These are phyloP conservation scores for Alcis repandata DNA, from an alignment of 2,888 invertebrate species.

Conservation along the genomic window DNA sequence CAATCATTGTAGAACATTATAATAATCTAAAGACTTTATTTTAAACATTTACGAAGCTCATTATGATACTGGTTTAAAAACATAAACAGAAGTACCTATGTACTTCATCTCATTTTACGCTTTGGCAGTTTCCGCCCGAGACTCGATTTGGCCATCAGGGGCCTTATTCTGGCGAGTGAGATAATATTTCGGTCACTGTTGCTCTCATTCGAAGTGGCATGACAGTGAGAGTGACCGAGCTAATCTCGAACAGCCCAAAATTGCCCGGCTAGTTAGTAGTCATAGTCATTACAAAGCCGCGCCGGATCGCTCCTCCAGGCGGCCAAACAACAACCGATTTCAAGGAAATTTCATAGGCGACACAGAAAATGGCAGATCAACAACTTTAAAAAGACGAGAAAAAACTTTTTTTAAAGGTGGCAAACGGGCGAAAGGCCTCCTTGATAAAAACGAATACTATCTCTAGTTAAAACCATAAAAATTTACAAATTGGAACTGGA, in stretches of 20 bases:
- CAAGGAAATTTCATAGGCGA: constrained; percentile 70
- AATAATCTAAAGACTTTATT: too few relatives aligned
- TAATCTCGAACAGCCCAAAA: too few relatives aligned
- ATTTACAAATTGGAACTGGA: too few relatives aligned
- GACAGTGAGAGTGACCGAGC: too few relatives aligned
- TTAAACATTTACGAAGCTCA: too few relatives aligned
- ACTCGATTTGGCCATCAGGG: constrained; percentile 46
- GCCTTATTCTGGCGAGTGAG: too few relatives aligned
- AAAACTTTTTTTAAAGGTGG: constrained; percentile 39
- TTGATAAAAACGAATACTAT: too few relatives aligned
- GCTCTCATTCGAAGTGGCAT: too few relatives aligned
- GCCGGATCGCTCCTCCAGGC: constrained; percentile 62
- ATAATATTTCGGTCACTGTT: too few relatives aligned
- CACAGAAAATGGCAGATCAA: constrained; percentile 25
- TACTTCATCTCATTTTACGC: not conserved
- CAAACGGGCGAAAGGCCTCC: too few relatives aligned
- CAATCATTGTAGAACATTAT: too few relatives aligned
- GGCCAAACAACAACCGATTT: constrained; percentile 70
- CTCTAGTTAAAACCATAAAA: too few relatives aligned
- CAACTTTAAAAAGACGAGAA: constrained; percentile 52
- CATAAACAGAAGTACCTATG: not conserved
- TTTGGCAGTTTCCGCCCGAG: constrained; percentile 15
- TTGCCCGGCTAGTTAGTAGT: constrained; percentile 77
- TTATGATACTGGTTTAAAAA: not conserved
- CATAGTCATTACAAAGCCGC: constrained; percentile 74